Base-by-base conservation (phyloP, 2,888 invertebrate genomes). In the Morpho helenor region DNA sequence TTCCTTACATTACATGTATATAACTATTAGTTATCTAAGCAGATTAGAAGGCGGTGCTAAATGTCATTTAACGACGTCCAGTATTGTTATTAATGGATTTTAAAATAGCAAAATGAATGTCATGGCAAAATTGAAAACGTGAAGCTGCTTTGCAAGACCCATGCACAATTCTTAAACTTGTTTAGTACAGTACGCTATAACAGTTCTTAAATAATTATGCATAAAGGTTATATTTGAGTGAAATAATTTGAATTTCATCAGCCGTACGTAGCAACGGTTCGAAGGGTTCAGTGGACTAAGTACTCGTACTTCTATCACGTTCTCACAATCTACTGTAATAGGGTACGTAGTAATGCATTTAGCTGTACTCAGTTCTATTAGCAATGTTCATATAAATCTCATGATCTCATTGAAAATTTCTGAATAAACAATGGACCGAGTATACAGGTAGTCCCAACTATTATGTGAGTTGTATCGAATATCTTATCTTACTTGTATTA, bases 241-340 rank as follows among this genome's bases (percentile, higher is more conserved):
- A 22, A 50, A 48, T 49, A 8, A 31, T 16, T 43, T 46, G 40
- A 46, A 52, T 23, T 8, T 50, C 42, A 16, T 43, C 42, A 8
- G 10, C 44, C 63, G 67, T 65, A 74, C 63, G 76, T 77, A 82
- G 84, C 84, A 82, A 82, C 79, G 72, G 70, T 76, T 80, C 79
- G 74, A 71, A 73, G 75, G 78, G 87, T 86, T 86, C 87, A 85
- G 71, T 79, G 83, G 53, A 73, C 70, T 42, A 42, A 80, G 75
- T 68, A 71, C 71, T 71, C 71, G 75, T 68, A 71, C 71, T 71
- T 71, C 73, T 64, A 68, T 71, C 66, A 72, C 79, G 71, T 73
- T 77, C 74, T 74, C 75, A 80, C 63, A 63, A 79, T 59, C 51
- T 52, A 49, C 45, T 54, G 47, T 54, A 48, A 48, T 48, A 48